Conservation (phyloP, 2,797 vertebrate species). For the Loriculus beryllinus region DNA sequence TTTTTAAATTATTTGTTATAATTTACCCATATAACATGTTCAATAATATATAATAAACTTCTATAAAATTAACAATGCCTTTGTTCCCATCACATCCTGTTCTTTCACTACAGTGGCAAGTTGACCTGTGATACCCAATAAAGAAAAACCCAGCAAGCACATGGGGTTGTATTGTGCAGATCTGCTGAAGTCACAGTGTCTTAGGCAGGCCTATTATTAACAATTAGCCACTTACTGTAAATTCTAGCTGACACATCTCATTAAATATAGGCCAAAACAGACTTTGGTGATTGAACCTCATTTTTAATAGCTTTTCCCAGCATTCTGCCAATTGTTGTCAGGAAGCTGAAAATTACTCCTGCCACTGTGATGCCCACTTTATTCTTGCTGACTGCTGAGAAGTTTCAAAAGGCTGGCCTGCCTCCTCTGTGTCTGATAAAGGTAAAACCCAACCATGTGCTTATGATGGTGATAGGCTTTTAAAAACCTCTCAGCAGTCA, state of each 20-base stretch:
- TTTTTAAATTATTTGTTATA: not conserved
- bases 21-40: not conserved
- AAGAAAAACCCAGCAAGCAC: not conserved
- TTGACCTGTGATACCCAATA: not conserved
- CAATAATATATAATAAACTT: not conserved
- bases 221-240: constrained; percentile 73
- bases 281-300: constrained; percentile 60
- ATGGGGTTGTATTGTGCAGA: constrained; percentile 1
- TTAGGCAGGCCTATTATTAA: constrained; percentile 65
- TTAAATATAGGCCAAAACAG: constrained; percentile 68
- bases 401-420: constrained; percentile 62
- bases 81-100: not conserved
- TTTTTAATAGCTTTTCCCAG: constrained; percentile 70
- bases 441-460: constrained; percentile 43
- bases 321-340: constrained; percentile 67
- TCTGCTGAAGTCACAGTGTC: constrained; percentile 33
- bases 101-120: not conserved
- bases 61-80: not conserved
- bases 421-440: constrained; percentile 45
- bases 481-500: constrained; percentile 52
- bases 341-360: constrained; percentile 67
- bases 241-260: constrained; percentile 67
- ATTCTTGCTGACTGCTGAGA: constrained; percentile 65
- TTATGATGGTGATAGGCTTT: constrained; percentile 24
- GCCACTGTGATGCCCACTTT: constrained; percentile 66